phyloP scores from a whole-genome alignment of 2,797 vertebrate genomes.

The Molossus molossus region DNA sequence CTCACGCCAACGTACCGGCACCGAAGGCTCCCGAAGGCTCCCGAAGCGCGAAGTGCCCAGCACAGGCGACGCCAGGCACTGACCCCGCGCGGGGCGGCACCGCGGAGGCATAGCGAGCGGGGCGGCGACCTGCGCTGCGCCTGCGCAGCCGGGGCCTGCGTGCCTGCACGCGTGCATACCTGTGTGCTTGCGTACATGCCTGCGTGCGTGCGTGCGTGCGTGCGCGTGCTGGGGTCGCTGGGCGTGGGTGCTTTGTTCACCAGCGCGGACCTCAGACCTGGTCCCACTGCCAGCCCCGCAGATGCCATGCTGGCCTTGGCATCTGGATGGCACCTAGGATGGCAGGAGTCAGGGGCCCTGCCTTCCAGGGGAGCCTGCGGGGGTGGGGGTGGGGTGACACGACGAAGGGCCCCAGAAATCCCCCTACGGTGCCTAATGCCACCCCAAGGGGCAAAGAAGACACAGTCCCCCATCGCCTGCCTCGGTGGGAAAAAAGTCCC shows the following conservation, averaged over 20 bases:
- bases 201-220: too few species aligned
- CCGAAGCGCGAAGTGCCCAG: too few species aligned
- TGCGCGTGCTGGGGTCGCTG: too few species aligned
- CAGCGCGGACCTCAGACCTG: not conserved
- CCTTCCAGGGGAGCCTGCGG: not conserved
- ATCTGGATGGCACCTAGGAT: too few species aligned
- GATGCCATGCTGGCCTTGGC: not conserved
- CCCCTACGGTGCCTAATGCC: too few species aligned
- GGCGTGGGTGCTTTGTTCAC: not conserved
- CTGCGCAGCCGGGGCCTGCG: not conserved
- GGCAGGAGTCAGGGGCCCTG: not conserved
- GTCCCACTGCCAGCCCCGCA: not conserved
- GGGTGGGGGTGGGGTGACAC: not conserved
- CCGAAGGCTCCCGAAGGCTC: too few species aligned
- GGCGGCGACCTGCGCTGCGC: not conserved
- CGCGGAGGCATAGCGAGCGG: not conserved
- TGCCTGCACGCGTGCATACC: not conserved
- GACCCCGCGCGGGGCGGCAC: not conserved
- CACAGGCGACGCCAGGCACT: not conserved
- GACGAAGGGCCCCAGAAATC: not conserved
- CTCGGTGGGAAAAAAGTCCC: constrained; percentile 46
- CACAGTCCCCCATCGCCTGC: accelerated
- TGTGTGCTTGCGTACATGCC: not conserved
- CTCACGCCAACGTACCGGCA: too few species aligned
- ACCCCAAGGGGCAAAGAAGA: not conserved